Evolutionary conservation across 2,888 invertebrate genomes (phyloP), one percentile per base, ranked within the genome.

Genomic region (Xanthostigma xanthostigma): DNA sequence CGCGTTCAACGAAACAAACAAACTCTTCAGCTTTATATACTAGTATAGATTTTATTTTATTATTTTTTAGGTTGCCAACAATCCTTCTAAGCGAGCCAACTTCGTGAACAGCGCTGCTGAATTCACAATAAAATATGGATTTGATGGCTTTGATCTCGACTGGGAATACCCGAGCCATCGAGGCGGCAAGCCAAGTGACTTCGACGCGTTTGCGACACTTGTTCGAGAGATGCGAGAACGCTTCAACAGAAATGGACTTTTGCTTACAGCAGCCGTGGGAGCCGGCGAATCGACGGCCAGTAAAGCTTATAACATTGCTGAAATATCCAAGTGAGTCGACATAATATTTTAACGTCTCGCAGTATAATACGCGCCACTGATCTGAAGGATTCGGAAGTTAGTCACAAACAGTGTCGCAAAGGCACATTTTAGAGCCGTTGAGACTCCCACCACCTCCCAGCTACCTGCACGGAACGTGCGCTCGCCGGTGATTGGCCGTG

Each of bases 61-160:
- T n/a, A n/a, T n/a, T n/a, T n/a, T 56, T 4, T 55, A 68, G 66
- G 69, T 76, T 65, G 66, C 72, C 33, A 65, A 66, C 9, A 64
- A 63, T 42, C 57, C 72, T 3, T 47, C 50, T 0, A 53, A 65
- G 1, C 70, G 79, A n/a, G 59, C 64, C 1, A 64, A 59, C 42
- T 81, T 85, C 56, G 72, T 81, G 13, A 57, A 68, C 3, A 78
- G 74, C 46, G 73, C 74, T 1, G 58, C 78, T 0, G 56, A 63
- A 0, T 75, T 81, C 58, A 55, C 83, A 1, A 57, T 64, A 39
- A 65, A 67, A 3, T 66, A 81, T 56, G 69, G 69, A 0, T 85
- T 85, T 52, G 80, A 85, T 57, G 84, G 84, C 2, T 65, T 84
- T 1, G 84, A 85, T 57, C 44, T 84, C 0, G 83, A 84, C 59